Evolutionary conservation across 2,113 vertebrate species (phyloP).

Genomic region (Gnathonemus echidnorhynchus): DNA sequence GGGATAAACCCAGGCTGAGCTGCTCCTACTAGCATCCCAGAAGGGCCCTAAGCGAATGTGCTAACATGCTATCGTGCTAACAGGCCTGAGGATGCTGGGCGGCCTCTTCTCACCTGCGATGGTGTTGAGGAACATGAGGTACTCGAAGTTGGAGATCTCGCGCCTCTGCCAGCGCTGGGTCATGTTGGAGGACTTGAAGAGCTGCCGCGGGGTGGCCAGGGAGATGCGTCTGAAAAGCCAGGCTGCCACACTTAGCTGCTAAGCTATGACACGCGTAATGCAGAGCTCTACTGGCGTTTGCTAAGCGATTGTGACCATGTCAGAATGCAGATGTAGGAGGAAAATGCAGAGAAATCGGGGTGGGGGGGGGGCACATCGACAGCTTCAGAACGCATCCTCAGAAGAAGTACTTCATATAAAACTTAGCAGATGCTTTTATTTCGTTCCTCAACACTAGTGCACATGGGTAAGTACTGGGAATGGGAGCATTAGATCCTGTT

Average conservation of each 20-base stretch:
- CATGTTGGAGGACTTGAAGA: slow-evolving; percentile 99
- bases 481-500: background rate
- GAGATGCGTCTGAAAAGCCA: slow-evolving; percentile 80
- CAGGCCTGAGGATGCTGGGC: background rate
- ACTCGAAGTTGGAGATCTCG: slow-evolving; percentile 98
- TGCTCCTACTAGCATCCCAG: background rate
- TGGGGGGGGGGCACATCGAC: background rate
- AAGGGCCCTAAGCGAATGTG: background rate
- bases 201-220: slow-evolving; percentile 86
- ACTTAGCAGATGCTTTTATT: background rate
- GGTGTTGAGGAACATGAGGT: slow-evolving; percentile 98
- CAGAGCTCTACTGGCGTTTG: background rate
- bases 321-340: background rate
- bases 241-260: slow-evolving; percentile 23
- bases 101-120: slow-evolving; percentile 74
- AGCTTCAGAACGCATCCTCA: background rate
- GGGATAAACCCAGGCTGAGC: background rate
- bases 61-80: background rate
- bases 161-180: slow-evolving; percentile 97
- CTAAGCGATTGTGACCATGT: background rate
- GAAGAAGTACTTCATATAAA: background rate
- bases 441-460: background rate
- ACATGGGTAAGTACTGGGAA: background rate
- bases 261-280: background rate
- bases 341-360: background rate